Base-by-base conservation (phyloP, 2,113 vertebrate genomes). In the Chroicocephalus ridibundus region DNA sequence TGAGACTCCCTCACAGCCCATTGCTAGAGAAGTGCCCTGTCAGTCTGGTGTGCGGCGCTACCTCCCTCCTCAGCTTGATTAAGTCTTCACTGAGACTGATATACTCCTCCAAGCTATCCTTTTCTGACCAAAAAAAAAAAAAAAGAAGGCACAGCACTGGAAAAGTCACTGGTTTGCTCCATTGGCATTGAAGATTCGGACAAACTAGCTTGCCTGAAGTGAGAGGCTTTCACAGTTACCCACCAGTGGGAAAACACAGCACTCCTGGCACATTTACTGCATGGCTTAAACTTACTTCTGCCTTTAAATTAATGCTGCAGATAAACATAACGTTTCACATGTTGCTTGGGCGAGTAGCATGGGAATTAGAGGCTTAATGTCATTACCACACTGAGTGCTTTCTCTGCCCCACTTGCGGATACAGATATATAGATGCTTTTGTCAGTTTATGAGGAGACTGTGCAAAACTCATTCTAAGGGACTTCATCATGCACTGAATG, bases 381-480 rank as follows among this genome's bases (percentile, higher is more conserved):
- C 62, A 57, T 89, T 66, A 46, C 38, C 27, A 6, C 84, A 38
- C 51, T 26, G 42, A 92, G 46, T 72, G 69, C 76, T 93, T 27
- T 69, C 68, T 54, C 82, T 93, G 6, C 29, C 49, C 71, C 27
- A 64, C 68, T 93, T 76, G 85, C 74, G 96, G 90, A 86, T 51
- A 58, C 29, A 92, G 89, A 90, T 74, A 91, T 80, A 87, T 65
- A 82, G 51, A 78, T 46, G 95, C 22, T 81, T 82, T 84, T 77
- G 44, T 58, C 68, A 77, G 68, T 85, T 90, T 88, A 88, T 68
- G 66, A 91, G 42, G 51, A 94, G 57, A 40, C 64, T 74, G 15
- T 57, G 49, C 49, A 93, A 95, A 97, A 97, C 18, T 94, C 74
- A 93, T 89, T 94, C 86, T 47, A 64, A 86, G 78, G 55, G 96